Percentiles rank a stretch among this genome's conserved stretches.
Conservation (phyloP, 2,888 invertebrate genomes). For the Sussaba pulchella region DNA sequence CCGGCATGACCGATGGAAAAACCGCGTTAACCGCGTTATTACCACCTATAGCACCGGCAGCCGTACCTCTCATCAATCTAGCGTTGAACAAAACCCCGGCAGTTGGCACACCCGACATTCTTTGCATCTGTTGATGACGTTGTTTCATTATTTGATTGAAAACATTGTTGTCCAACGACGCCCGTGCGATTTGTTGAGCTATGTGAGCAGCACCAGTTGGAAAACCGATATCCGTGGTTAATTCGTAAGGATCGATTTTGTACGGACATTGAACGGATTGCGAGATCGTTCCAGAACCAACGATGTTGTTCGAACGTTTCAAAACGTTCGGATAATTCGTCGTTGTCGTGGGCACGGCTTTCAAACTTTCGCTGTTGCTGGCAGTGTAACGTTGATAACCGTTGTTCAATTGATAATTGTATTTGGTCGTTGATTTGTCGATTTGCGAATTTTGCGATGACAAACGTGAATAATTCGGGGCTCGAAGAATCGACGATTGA, state of each 20-base stretch:
- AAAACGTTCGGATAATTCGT: constrained; percentile 75
- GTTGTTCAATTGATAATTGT: constrained; percentile 76
- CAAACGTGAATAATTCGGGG: constrained; percentile 77
- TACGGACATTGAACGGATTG: constrained; percentile 70
- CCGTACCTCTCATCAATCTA: constrained; percentile 74
- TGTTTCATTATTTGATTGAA: constrained; percentile 80
- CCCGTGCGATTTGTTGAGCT: constrained; percentile 74
- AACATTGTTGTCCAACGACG: constrained; percentile 75
- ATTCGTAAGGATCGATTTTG: constrained; percentile 77
- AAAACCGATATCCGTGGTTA: constrained; percentile 76
- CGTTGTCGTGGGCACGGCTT: constrained; percentile 69
- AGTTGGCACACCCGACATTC: constrained; percentile 74
- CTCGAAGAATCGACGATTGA: constrained; percentile 55
- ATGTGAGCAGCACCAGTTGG: constrained; percentile 73
- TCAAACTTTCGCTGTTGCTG: constrained; percentile 77
- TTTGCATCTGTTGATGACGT: constrained; percentile 77
- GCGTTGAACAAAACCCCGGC: constrained; percentile 80
- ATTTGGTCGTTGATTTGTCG: constrained; percentile 76
- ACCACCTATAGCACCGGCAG: constrained; percentile 63
- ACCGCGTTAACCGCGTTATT: constrained; percentile 49
- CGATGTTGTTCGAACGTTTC: constrained; percentile 69
- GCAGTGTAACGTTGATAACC: constrained; percentile 79
- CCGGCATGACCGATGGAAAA: constrained; percentile 78
- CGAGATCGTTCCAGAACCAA: not conserved
- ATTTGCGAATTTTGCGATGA: constrained; percentile 68